phyloP scores from a whole-genome alignment of 2,113 vertebrate genomes.

The Prinia subflava region DNA sequence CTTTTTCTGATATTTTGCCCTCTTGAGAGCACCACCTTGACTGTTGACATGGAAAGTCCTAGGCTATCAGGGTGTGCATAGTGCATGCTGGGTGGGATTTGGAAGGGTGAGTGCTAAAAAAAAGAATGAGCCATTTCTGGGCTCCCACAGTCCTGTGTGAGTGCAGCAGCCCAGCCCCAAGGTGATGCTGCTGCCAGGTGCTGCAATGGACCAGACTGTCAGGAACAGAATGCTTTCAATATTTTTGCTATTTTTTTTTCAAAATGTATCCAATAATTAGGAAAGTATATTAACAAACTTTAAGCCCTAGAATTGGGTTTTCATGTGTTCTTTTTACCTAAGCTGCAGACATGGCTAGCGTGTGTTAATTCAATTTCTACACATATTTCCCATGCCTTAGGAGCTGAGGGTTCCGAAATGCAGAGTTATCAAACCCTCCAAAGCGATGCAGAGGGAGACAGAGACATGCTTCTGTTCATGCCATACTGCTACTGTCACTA shows the following conservation, averaged over 20 bases:
- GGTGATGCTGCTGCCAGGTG: not conserved
- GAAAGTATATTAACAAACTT: not conserved
- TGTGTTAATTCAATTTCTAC: not conserved
- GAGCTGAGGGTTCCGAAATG: not conserved
- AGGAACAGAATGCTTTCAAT: not conserved
- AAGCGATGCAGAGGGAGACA: not conserved
- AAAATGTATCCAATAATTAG: not conserved
- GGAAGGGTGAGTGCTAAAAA: not conserved
- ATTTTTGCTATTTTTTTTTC: not conserved
- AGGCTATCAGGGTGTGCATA: not conserved
- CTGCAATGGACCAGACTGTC: not conserved
- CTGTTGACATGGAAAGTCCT: not conserved
- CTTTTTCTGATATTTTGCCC: not conserved
- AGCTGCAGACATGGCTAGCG: not conserved
- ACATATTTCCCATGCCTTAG: not conserved
- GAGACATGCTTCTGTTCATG: not conserved
- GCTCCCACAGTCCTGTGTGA: not conserved
- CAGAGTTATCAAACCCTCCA: not conserved
- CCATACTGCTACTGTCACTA: not conserved
- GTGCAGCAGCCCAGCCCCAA: not conserved
- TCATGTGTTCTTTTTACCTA: not conserved
- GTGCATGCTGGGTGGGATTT: not conserved
- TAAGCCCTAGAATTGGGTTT: not conserved
- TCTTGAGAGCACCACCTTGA: not conserved
- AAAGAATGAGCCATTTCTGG: not conserved